phyloP scores from a whole-genome alignment of 2,888 invertebrate species.

The Aphodius granarius region DNA sequence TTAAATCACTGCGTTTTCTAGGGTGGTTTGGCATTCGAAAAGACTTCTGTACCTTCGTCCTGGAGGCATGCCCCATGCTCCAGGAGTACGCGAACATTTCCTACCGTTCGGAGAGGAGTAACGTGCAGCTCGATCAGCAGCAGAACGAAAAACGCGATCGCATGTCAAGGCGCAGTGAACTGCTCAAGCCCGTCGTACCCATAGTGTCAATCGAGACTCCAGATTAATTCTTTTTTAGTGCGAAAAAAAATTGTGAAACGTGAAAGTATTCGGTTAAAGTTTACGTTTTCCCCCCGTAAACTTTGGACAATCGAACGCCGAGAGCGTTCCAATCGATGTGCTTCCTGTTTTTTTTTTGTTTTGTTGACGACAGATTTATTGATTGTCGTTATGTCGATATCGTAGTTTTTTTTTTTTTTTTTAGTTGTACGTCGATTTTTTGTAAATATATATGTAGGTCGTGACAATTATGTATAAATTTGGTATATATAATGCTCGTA shows the following conservation, averaged over 20 bases:
- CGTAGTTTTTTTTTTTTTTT: conserved; percentile 49
- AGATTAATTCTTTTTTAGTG: conserved; percentile 65
- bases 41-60: conserved; percentile 95
- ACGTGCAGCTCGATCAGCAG: conserved; percentile 53
- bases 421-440: background rate
- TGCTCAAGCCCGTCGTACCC: conserved; percentile 84
- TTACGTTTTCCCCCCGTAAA: background rate
- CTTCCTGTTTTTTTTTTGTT: conserved; percentile 21
- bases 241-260: too few relatives aligned
- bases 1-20: conserved; percentile 50
- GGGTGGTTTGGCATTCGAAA: conserved; percentile 99
- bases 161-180: conserved; percentile 74
- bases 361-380: too few relatives aligned
- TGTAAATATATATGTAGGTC: background rate
- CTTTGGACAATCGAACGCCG: background rate
- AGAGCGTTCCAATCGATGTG: background rate
- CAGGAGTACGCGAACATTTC: conserved; percentile 99
- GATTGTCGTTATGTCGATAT: too few relatives aligned
- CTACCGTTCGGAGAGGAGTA: conserved; percentile 71
- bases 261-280: background rate
- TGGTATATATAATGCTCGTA: background rate
- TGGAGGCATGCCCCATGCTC: conserved; percentile 90
- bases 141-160: conserved; percentile 59
- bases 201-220: conserved; percentile 90
- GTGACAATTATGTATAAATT: background rate